Conservation (phyloP, 2,888 invertebrate species). For the Calameuta idolon region DNA sequence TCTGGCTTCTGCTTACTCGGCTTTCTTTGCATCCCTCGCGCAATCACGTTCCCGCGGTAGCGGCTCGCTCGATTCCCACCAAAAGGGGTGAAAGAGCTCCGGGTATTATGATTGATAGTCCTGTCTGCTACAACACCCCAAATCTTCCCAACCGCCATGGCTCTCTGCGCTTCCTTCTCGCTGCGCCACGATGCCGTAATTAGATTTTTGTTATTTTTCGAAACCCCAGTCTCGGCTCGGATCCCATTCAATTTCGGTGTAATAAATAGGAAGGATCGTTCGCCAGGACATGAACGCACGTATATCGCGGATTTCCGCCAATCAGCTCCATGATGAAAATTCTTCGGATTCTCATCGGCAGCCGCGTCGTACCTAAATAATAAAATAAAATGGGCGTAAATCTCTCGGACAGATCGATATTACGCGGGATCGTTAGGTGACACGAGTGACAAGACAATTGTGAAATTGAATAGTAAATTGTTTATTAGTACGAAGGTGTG, state of each 20-base stretch:
- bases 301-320: background rate
- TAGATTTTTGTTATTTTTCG: slow-evolving; percentile 7
- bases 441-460: slow-evolving; percentile 13
- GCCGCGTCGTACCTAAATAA: background rate
- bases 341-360: background rate
- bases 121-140: slow-evolving; percentile 25
- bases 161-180: slow-evolving; percentile 12
- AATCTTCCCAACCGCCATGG: background rate
- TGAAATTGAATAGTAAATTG: slow-evolving; percentile 62
- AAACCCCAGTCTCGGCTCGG: background rate
- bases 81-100: slow-evolving; percentile 30
- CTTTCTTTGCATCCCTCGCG: slow-evolving; percentile 19
- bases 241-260: background rate
- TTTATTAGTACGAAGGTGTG: slow-evolving; percentile 64
- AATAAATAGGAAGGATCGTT: background rate
- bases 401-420: background rate
- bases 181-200: background rate
- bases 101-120: slow-evolving; percentile 33
- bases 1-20: background rate
- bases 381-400: background rate
- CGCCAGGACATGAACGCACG: background rate
- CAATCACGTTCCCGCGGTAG: slow-evolving; percentile 18
- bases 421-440: background rate
- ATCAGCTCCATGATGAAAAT: background rate
- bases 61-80: slow-evolving; percentile 19